These are phyloP conservation scores for Cotesia typhae DNA, from an alignment of 1,140 invertebrate species.

Conservation along the genomic window DNA sequence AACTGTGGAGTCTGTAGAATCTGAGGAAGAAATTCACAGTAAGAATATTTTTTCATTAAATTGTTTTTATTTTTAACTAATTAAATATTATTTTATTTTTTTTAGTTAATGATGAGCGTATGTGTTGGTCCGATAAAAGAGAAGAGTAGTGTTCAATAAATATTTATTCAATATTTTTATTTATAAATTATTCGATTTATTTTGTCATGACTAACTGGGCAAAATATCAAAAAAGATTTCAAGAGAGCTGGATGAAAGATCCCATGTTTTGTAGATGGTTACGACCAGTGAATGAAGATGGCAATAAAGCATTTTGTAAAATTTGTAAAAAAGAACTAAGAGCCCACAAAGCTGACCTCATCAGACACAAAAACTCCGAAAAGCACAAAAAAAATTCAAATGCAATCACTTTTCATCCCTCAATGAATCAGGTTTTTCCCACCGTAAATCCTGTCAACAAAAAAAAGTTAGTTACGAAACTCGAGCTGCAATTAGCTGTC, in stretches of 20 bases:
- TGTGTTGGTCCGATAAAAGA: neutral
- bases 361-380: neutral
- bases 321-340: neutral
- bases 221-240: conserved; percentile 14
- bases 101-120: neutral
- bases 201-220: neutral
- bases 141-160: neutral
- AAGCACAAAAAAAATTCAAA: neutral
- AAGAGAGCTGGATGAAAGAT: neutral
- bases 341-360: neutral
- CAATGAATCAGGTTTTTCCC: neutral
- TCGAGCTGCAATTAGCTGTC: neutral
- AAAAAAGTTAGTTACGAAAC: neutral
- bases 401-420: neutral
- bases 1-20: neutral
- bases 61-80: neutral
- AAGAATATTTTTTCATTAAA: neutral
- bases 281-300: neutral
- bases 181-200: neutral
- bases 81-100: neutral
- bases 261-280: neutral
- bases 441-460: neutral
- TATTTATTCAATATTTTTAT: neutral
- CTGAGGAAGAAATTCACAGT: neutral
- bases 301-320: neutral